Conservation (phyloP, 2,797 vertebrate genomes). For the Adelosebastes latens region DNA sequence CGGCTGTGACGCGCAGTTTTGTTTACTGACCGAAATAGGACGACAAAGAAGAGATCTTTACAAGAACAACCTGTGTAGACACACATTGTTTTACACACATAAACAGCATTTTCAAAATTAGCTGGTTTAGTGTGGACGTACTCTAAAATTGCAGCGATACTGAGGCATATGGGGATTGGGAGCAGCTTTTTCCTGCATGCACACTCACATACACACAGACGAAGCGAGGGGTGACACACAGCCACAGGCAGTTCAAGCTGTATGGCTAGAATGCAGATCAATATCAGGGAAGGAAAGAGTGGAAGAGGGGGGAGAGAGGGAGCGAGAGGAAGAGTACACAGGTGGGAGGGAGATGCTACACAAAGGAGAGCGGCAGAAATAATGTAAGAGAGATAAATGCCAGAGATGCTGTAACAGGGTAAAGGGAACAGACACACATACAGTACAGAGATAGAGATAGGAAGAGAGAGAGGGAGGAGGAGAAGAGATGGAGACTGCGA, state of each 20-base stretch:
- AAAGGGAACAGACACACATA: slow-evolving; percentile 34
- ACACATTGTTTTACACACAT: neutral
- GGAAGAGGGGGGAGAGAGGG: slow-evolving; percentile 27
- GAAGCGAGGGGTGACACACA: slow-evolving; percentile 64
- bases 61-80: neutral
- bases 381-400: slow-evolving; percentile 71
- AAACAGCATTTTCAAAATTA: neutral
- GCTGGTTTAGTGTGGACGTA: neutral
- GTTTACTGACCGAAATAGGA: neutral
- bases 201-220: slow-evolving; percentile 11
- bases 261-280: slow-evolving; percentile 77
- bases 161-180: slow-evolving; percentile 12
- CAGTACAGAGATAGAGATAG: slow-evolving; percentile 29
- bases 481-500: slow-evolving; percentile 14
- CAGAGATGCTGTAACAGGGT: slow-evolving; percentile 63
- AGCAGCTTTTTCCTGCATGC: slow-evolving; percentile 31
- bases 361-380: slow-evolving; percentile 69
- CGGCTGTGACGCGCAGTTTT: neutral
- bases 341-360: slow-evolving; percentile 69
- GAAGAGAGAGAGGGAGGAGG: slow-evolving; percentile 28
- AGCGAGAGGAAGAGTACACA: slow-evolving; percentile 35
- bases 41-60: neutral
- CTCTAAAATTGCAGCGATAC: slow-evolving; percentile 15
- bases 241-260: slow-evolving; percentile 68
- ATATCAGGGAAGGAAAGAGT: slow-evolving; percentile 67